Conservation (phyloP, 1,140 invertebrate genomes). For the Melanaphis sacchari region DNA sequence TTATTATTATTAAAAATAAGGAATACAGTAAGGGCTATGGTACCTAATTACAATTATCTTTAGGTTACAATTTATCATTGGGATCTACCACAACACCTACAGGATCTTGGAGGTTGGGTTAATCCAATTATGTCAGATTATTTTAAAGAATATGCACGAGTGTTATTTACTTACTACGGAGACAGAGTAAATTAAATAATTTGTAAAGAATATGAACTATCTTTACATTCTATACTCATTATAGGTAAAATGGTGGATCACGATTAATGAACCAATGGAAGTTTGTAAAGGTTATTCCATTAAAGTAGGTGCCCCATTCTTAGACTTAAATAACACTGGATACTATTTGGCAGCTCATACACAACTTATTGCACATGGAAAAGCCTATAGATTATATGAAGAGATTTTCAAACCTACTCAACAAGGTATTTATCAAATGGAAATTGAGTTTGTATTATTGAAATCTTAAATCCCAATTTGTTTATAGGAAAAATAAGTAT, state of each 20-base stretch:
- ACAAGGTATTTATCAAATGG: slow-evolving; percentile 65
- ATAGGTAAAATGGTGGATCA: slow-evolving; percentile 71
- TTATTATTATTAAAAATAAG: background rate
- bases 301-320: slow-evolving; percentile 62
- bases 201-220: background rate
- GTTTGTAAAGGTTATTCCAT: slow-evolving; percentile 71
- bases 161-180: slow-evolving; percentile 67
- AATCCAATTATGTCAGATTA: slow-evolving; percentile 69
- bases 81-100: slow-evolving; percentile 66
- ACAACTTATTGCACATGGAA: slow-evolving; percentile 71
- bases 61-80: slow-evolving; percentile 68
- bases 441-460: background rate
- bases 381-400: slow-evolving; percentile 73
- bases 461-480: background rate
- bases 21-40: background rate
- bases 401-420: slow-evolving; percentile 69
- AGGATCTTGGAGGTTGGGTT: slow-evolving; percentile 71
- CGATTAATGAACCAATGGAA: slow-evolving; percentile 77
- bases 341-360: slow-evolving; percentile 72
- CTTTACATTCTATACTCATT: slow-evolving; percentile 6
- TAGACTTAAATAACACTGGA: slow-evolving; percentile 66
- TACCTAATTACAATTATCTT: background rate
- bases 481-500: slow-evolving; percentile 66
- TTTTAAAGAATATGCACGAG: slow-evolving; percentile 67
- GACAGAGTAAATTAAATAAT: slow-evolving; percentile 62